phyloP scores from a whole-genome alignment of 2,113 vertebrate genomes.

The Solea senegalensis region DNA sequence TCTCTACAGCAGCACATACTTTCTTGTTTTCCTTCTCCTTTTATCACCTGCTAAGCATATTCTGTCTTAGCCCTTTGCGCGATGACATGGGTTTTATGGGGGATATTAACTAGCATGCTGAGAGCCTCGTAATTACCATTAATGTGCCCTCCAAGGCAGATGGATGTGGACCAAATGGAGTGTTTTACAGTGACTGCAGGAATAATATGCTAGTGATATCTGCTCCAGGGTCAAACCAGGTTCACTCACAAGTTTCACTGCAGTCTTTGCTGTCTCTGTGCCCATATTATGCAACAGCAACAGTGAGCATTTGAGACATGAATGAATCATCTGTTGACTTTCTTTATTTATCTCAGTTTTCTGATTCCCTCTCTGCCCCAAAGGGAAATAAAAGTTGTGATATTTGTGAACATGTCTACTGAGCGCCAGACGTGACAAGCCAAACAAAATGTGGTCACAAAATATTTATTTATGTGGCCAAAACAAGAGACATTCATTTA shows the following conservation, averaged over 20 bases:
- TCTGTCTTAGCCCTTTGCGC: conserved; percentile 20
- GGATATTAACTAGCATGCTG: conserved; percentile 59
- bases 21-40: conserved; percentile 10
- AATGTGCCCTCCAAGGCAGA: conserved; percentile 68
- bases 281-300: conserved; percentile 27
- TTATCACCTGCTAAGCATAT: conserved; percentile 43
- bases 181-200: conserved; percentile 48
- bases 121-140: conserved; percentile 71
- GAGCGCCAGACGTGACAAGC: too few relatives aligned
- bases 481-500: too few relatives aligned
- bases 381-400: too few relatives aligned
- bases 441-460: too few relatives aligned
- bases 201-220: conserved; percentile 44
- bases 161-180: conserved; percentile 61
- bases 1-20: background rate
- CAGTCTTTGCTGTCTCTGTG: conserved; percentile 2
- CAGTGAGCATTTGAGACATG: conserved; percentile 17
- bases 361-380: background rate
- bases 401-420: too few relatives aligned
- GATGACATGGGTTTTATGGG: conserved; percentile 51
- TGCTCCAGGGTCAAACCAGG: conserved; percentile 58
- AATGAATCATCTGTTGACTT: conserved; percentile 12
- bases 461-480: too few relatives aligned
- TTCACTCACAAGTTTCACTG: conserved; percentile 51
- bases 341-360: background rate